Evolutionary conservation across 2,797 vertebrate genomes (phyloP).

Genomic region (Novumbra hubbsi): DNA sequence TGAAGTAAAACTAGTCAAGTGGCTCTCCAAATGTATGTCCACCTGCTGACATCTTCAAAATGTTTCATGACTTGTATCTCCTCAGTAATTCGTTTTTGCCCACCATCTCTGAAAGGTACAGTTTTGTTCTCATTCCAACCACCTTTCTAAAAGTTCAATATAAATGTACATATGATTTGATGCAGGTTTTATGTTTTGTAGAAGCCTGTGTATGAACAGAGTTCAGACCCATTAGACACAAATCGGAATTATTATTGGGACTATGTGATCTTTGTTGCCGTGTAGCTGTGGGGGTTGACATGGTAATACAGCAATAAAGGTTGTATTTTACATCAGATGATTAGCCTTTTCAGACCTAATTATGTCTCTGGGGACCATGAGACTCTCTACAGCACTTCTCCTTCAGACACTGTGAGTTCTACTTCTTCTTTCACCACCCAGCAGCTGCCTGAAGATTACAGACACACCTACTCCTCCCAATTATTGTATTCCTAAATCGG

Average conservation of each 20-base stretch:
- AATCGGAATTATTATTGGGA: conserved; percentile 78
- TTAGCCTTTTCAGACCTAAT: conserved; percentile 83
- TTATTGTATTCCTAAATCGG: conserved; percentile 18
- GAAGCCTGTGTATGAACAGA: neutral
- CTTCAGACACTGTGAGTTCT: conserved; percentile 50
- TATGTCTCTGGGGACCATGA: conserved; percentile 73
- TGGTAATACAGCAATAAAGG: conserved; percentile 72
- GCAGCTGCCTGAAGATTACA: conserved; percentile 15
- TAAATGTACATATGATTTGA: neutral
- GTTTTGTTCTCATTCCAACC: neutral
- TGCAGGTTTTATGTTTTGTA: neutral
- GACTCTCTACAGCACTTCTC: neutral
- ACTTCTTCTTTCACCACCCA: conserved; percentile 39
- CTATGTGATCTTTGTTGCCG: conserved; percentile 55
- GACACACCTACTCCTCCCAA: conserved; percentile 17
- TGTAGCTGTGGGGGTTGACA: conserved; percentile 63
- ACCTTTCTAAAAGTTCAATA: neutral
- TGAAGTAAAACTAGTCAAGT: too few relatives aligned
- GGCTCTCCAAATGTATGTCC: too few relatives aligned
- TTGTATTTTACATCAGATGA: conserved; percentile 78
- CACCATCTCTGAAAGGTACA: too few relatives aligned
- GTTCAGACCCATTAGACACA: conserved; percentile 52
- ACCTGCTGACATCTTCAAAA: too few relatives aligned
- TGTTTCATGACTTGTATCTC: too few relatives aligned
- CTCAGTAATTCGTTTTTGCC: too few relatives aligned